Conservation (phyloP, 2,113 vertebrate species). For the Athene cunicularia region DNA sequence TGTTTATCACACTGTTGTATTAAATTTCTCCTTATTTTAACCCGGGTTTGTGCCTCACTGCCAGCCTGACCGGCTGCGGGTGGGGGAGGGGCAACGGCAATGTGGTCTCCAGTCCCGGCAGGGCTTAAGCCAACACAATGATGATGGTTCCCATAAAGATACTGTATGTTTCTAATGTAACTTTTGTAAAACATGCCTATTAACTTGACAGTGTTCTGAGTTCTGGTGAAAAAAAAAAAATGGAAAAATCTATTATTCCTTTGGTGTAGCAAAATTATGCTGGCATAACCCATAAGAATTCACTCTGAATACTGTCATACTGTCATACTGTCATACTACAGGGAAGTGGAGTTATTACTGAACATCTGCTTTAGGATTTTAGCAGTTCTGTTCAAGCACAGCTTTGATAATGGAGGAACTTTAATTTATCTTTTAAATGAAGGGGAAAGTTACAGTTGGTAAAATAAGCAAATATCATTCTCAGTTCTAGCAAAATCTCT, state of each 20-base stretch:
- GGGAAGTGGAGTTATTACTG: not conserved
- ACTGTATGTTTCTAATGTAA: not conserved
- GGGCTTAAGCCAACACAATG: no score
- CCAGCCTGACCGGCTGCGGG: no score
- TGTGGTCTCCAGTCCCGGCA: no score
- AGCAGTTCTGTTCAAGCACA: not conserved
- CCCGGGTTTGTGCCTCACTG: no score
- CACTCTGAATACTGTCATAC: not conserved
- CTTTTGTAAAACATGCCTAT: not conserved
- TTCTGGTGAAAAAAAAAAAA: not conserved
- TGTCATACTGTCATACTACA: no score
- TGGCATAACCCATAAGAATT: not conserved
- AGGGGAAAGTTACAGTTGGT: not conserved
- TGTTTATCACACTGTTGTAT: no score
- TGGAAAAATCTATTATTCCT: not conserved
- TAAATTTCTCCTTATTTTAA: no score
- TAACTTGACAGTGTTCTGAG: not conserved
- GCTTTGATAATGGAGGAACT: not conserved
- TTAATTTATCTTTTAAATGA: not conserved
- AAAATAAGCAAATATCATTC: not conserved
- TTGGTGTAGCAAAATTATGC: not conserved
- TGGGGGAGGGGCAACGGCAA: no score
- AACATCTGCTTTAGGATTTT: not conserved
- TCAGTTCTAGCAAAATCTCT: not conserved
- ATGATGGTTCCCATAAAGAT: not conserved